phyloP scores from a whole-genome alignment of 2,888 invertebrate species.

The Lasioglossum figueresi region DNA sequence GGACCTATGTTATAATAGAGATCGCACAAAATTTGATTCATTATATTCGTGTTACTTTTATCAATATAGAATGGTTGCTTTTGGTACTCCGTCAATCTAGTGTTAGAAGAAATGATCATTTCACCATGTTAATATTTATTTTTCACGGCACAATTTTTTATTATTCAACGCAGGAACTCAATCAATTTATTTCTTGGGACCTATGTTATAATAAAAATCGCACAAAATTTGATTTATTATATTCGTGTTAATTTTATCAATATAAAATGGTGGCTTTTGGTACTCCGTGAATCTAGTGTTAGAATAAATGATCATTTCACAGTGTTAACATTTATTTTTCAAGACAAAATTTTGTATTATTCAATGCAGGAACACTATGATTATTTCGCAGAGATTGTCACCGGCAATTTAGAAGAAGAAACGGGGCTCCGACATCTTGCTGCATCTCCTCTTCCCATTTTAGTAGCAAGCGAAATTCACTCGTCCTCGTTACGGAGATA shows the following conservation, averaged over 20 bases:
- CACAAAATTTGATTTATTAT: too few species aligned
- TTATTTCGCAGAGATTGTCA: background rate
- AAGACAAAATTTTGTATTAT: background rate
- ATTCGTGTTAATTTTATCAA: background rate
- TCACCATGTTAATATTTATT: background rate
- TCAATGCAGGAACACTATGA: background rate
- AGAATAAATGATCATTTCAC: too few species aligned
- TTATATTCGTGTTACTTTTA: too few species aligned
- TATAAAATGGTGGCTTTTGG: background rate
- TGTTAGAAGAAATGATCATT: background rate
- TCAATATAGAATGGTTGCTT: too few species aligned
- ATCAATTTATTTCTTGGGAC: too few species aligned
- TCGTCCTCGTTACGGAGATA: conserved; percentile 11
- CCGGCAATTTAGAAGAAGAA: background rate
- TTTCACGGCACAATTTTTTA: background rate
- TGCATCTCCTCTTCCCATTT: background rate
- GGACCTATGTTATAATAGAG: too few species aligned
- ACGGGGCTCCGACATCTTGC: background rate
- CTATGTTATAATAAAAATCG: too few species aligned
- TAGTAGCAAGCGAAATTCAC: background rate
- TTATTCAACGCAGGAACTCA: background rate
- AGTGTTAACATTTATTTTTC: background rate
- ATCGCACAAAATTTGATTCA: too few species aligned
- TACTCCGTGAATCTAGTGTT: background rate
- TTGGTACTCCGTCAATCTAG: too few species aligned